Evolutionary conservation across 2,113 vertebrate genomes (phyloP).

Genomic region (Amphiprion ocellaris): DNA sequence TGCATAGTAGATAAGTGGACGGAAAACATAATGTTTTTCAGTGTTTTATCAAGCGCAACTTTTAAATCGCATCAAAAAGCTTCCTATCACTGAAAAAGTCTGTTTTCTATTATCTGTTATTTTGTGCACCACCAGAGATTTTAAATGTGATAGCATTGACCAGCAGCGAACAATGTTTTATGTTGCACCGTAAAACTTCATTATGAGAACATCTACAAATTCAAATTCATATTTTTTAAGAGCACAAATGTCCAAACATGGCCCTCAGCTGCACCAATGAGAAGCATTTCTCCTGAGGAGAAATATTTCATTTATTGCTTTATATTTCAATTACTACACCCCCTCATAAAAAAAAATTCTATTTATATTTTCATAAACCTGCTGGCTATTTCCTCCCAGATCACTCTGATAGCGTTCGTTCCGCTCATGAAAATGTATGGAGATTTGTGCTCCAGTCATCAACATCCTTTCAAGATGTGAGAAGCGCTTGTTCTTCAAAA

Average conservation of each 20-base stretch:
- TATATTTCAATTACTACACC: slow-evolving; percentile 63
- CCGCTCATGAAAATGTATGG: slow-evolving; percentile 81
- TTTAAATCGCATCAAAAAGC: not conserved
- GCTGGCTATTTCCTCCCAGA: slow-evolving; percentile 72
- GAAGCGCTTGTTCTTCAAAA: slow-evolving; percentile 77
- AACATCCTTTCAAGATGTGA: slow-evolving; percentile 74
- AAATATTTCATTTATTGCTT: slow-evolving; percentile 69
- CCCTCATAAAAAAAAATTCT: slow-evolving; percentile 64
- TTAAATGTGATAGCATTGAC: slow-evolving; percentile 4
- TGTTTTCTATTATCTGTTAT: not conserved
- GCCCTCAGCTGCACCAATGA: slow-evolving; percentile 43
- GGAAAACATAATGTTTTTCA: not conserved
- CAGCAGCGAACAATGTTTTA: slow-evolving; percentile 46
- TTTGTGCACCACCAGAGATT: slow-evolving; percentile 4
- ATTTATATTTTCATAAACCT: slow-evolving; percentile 81
- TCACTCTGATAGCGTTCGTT: slow-evolving; percentile 68
- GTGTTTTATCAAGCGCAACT: not conserved
- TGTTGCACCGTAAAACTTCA: slow-evolving; percentile 48
- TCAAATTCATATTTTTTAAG: slow-evolving; percentile 37
- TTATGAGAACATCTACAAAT: slow-evolving; percentile 27
- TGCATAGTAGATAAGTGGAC: not conserved
- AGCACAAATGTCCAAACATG: slow-evolving; percentile 27
- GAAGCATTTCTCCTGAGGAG: slow-evolving; percentile 52
- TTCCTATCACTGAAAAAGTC: not conserved
- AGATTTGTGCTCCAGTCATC: slow-evolving; percentile 82